Conservation (phyloP, 2,888 invertebrate genomes). For the Clivina fossor region DNA sequence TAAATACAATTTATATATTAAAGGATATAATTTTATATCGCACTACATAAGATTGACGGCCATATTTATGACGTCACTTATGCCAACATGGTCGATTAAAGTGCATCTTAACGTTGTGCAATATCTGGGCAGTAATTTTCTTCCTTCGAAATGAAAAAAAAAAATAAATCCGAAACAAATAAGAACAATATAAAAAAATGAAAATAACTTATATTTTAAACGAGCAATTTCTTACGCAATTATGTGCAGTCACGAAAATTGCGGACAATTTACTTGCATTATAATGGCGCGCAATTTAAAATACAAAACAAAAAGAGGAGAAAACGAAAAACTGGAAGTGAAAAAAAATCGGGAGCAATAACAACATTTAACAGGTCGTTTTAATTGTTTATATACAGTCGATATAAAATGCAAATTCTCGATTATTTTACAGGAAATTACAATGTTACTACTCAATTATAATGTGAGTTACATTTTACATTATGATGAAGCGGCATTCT, state of each 20-base stretch:
- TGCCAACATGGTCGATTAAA: neutral
- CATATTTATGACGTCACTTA: slow-evolving; percentile 18
- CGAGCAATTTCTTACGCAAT: slow-evolving; percentile 22
- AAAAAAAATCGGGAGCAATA: neutral
- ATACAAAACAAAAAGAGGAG: no score
- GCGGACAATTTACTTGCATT: slow-evolving; percentile 7
- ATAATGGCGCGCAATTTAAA: no score
- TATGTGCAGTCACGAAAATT: slow-evolving; percentile 21
- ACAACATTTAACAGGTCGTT: slow-evolving; percentile 9
- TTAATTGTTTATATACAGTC: slow-evolving; percentile 4
- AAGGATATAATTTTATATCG: slow-evolving; percentile 20
- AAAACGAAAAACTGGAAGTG: no score
- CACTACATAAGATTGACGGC: slow-evolving; percentile 5
- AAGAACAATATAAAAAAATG: neutral
- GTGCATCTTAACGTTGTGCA: slow-evolving; percentile 7
- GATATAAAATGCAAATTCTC: no score
- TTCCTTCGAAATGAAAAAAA: slow-evolving; percentile 11
- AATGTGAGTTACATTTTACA: no score
- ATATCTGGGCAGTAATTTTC: slow-evolving; percentile 19
- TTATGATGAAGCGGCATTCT: no score
- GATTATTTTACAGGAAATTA: neutral
- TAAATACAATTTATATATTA: slow-evolving; percentile 25
- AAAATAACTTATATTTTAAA: slow-evolving; percentile 7
- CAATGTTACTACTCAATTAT: slow-evolving; percentile 2
- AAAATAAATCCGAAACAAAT: slow-evolving; percentile 7